Base-by-base conservation (phyloP, 2,888 invertebrate species). In the Crematogaster levior region DNA sequence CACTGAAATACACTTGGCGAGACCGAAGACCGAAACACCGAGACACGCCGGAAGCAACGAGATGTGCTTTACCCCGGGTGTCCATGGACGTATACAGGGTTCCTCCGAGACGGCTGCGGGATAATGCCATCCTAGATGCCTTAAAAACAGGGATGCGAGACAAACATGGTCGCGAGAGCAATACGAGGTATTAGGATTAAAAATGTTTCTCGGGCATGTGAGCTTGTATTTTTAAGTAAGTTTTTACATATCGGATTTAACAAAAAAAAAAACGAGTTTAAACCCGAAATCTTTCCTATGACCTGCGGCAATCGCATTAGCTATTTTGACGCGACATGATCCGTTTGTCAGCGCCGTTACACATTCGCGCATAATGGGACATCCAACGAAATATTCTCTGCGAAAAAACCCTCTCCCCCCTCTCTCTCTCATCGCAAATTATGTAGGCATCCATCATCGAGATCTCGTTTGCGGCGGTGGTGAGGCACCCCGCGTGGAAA, bases 1-100 rank as follows among this genome's bases (percentile, higher is more conserved):
- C 77, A 56, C 70, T 43, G 77, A 68, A 77, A 68, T 56, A 77
- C 77, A 77, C 70, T 68, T 70, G 68, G 68, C 77, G 77, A 58
- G 77, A 43, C 56, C 77, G 70, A 46, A 40, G 51, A 74, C 58
- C 21, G 60, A 74, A 34, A 48, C 63, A 12, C 43, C 15, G 61
- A 34, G 46, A 51, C 63, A 37, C 74, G n/a, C 74, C 51, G 77
- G 68, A 77, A 77, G 68, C 43, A 46, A 30, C 68, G 43, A 43
- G 70, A 77, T 66, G 30, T 7, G 77, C 77, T 66, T n/a, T 56
- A 24, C 27, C 43, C 56, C 30, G 18, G 21, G 15, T 37, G 40
- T 48, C 61, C 66, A 15, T 18, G 40, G 15, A 30, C 30, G 48
- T 15, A 21, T 24, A 56, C 40, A 24, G 43, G 60, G 24, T 48